phyloP scores from a whole-genome alignment of 1,140 invertebrate genomes.

The Drosophila athabasca region DNA sequence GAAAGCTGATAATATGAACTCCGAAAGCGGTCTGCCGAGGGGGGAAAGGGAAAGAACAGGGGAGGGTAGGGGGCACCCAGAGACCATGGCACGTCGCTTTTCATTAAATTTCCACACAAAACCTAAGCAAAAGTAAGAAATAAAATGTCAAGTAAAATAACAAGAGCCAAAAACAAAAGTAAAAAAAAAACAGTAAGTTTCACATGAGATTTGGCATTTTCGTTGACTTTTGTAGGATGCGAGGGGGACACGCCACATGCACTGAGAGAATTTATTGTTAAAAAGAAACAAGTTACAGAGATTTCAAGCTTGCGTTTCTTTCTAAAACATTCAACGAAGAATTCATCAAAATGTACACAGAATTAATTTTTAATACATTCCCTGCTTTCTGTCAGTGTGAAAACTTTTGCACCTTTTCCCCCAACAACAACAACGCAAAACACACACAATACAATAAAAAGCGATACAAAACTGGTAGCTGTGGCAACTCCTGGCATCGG shows the following conservation, averaged over 20 bases:
- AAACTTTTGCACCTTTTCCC: conserved; percentile 9
- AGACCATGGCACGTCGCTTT: conserved; percentile 58
- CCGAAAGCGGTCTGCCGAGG: no score
- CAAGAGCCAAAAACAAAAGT: conserved; percentile 15
- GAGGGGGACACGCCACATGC: no score
- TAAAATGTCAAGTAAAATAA: conserved; percentile 70
- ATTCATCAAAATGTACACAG: no score
- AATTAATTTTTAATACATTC: no score
- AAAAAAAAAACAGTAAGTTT: conserved; percentile 40
- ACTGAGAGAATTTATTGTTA: no score
- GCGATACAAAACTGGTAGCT: conserved; percentile 42
- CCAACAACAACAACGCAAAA: not conserved
- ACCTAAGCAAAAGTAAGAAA: conserved; percentile 66
- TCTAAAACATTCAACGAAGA: no score
- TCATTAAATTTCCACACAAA: conserved; percentile 72
- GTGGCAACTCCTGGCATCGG: not conserved
- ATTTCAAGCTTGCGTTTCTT: no score
- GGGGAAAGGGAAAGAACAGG: not conserved
- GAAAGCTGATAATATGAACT: no score
- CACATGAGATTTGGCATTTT: conserved; percentile 46
- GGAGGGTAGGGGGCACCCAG: no score
- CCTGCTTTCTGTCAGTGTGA: conserved; percentile 2
- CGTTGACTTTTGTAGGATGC: not conserved
- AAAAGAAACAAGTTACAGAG: no score
- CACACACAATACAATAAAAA: conserved; percentile 20